These are phyloP conservation scores for Sinosuthora webbiana DNA, from an alignment of 2,113 vertebrate species.

Conservation along the genomic window DNA sequence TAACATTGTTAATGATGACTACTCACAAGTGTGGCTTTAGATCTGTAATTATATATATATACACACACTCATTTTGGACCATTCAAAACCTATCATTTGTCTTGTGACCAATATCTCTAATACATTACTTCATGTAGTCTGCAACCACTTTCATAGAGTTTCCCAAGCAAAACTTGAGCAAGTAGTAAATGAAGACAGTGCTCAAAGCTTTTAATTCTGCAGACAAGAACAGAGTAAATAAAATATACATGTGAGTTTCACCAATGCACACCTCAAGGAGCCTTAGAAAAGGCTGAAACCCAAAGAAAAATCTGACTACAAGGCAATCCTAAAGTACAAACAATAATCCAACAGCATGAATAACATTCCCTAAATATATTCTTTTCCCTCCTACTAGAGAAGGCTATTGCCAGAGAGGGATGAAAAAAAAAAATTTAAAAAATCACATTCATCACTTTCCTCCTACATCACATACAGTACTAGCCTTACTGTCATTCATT, in stretches of 20 bases:
- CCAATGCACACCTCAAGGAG: background rate
- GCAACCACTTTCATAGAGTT: background rate
- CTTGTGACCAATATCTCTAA: background rate
- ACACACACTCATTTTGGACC: background rate
- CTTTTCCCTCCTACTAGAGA: background rate
- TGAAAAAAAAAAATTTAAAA: background rate
- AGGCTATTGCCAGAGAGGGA: background rate
- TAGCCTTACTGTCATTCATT: background rate
- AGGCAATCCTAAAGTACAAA: background rate
- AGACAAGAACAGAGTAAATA: background rate
- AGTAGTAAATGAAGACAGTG: background rate
- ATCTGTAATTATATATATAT: background rate
- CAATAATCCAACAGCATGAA: background rate
- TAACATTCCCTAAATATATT: background rate
- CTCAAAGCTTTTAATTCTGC: background rate
- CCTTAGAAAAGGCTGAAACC: background rate
- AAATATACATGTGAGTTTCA: background rate
- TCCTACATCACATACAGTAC: background rate
- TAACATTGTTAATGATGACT: background rate
- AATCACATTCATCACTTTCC: background rate
- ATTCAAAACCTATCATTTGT: background rate
- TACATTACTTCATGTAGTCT: background rate
- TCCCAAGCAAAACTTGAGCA: background rate
- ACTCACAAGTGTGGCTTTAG: background rate
- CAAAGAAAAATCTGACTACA: background rate